A percentile compares a stretch with the other conserved stretches of the same genome.
phyloP scores from a whole-genome alignment of 2,797 vertebrate species.

The Sphenopsis melanotis region DNA sequence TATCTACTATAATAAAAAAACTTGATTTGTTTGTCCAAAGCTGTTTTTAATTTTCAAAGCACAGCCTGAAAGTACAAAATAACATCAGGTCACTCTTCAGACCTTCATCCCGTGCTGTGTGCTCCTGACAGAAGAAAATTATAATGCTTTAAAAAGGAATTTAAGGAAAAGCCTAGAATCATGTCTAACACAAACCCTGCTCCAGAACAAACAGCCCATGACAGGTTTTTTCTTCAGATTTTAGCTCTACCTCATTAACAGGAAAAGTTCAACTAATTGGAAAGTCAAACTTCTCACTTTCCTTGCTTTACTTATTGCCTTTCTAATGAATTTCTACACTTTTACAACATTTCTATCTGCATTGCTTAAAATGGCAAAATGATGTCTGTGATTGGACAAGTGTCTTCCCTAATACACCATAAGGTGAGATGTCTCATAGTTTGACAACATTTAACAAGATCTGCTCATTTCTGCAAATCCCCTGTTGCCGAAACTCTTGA shows the following conservation, averaged over 20 bases:
- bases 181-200: not conserved
- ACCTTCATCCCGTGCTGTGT: fast-evolving
- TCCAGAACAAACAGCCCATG: not conserved
- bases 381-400: not conserved
- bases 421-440: not conserved
- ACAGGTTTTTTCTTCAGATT: not conserved
- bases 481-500: not conserved
- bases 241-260: not conserved
- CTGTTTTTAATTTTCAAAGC: not conserved
- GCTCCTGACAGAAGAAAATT: not conserved
- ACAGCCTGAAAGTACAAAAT: not conserved
- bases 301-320: not conserved
- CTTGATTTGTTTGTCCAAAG: not conserved
- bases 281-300: not conserved
- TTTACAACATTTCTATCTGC: not conserved
- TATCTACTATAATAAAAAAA: not conserved
- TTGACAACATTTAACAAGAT: not conserved
- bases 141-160: not conserved
- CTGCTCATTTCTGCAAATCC: not conserved
- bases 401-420: not conserved
- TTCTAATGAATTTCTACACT: slow-evolving; percentile 10
- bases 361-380: not conserved
- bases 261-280: not conserved
- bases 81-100: not conserved
- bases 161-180: not conserved